Conservation (phyloP, 2,113 vertebrate genomes). For the Bos taurus region ARS-UCD2.0 NC_037329.1:124949501-124950000, state of each 20-base stretch:
- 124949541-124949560: neutral
- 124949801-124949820: neutral
- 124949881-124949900: neutral
- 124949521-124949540: neutral
- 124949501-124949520: neutral
- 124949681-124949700: neutral
- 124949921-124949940: neutral
- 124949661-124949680: neutral
- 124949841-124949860: neutral
- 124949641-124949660: neutral
- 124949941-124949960: neutral
- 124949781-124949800: neutral
- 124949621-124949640: neutral
- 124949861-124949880: neutral
- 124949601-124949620: neutral
- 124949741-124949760: neutral
- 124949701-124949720: neutral
- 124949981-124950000: neutral
- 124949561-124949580: neutral
- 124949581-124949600: neutral
- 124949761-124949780: neutral
- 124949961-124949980: conserved; percentile 1
- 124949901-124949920: neutral
- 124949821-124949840: neutral
- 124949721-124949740: neutral